A percentile compares a stretch with the other conserved stretches of the same genome.
Evolutionary conservation across 2,113 vertebrate genomes (phyloP).

Genomic region (Cariama cristata): DNA sequence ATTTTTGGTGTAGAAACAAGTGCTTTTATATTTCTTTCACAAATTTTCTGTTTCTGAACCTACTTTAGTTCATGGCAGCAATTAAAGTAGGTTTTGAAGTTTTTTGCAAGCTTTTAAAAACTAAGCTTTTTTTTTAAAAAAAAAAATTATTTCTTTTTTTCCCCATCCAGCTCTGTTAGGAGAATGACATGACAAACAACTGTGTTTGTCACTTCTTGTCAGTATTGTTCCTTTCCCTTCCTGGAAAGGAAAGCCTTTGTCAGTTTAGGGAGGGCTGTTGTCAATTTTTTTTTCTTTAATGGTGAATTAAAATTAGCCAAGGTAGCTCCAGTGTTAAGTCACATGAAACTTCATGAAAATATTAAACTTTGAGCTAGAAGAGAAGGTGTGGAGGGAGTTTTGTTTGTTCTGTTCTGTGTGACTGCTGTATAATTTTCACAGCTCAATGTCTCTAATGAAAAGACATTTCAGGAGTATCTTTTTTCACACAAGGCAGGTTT

Average conservation of each 20-base stretch:
- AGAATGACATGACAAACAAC: neutral
- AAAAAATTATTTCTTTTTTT: too few relatives aligned
- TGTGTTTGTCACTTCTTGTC: neutral
- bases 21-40: neutral
- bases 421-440: neutral
- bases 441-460: neutral
- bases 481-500: neutral
- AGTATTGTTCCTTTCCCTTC: neutral
- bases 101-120: neutral
- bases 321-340: neutral
- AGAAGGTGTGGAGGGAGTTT: neutral
- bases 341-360: neutral
- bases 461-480: neutral
- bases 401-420: neutral
- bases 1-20: neutral
- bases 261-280: neutral
- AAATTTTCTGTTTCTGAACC: neutral
- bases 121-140: neutral
- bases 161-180: neutral
- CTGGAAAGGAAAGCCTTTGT: neutral
- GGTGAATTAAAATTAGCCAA: neutral
- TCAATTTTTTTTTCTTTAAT: neutral
- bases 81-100: neutral
- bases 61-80: neutral
- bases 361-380: neutral